These are phyloP conservation scores for Geopemphigus sp. DNA, from an alignment of 1,140 invertebrate genomes.

Conservation along the genomic window DNA sequence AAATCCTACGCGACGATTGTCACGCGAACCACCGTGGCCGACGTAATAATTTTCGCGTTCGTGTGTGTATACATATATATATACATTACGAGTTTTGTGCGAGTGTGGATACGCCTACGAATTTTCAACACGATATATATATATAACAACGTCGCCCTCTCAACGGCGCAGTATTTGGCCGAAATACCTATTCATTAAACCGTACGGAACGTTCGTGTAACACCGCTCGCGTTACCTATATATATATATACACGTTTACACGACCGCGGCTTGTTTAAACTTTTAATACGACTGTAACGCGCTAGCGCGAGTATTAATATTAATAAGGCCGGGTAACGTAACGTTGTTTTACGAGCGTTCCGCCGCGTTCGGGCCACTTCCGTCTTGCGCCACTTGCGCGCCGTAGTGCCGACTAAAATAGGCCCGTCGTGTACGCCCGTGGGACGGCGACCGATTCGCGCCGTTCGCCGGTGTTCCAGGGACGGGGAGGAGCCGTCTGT, in stretches of 20 bases:
- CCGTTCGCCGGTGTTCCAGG: no score
- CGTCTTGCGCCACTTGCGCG: slow-evolving; percentile 11
- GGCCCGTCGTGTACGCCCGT: no score
- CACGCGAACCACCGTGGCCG: no score
- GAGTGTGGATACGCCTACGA: background rate
- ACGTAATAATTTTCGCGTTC: no score
- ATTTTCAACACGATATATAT: background rate
- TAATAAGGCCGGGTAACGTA: slow-evolving; percentile 23
- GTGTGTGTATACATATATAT: no score
- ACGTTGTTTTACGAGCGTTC: slow-evolving; percentile 26
- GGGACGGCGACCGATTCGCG: no score
- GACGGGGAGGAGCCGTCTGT: background rate
- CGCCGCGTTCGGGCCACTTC: no score
- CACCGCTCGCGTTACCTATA: background rate
- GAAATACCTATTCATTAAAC: background rate
- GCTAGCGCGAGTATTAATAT: slow-evolving; percentile 24
- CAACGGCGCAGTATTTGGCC: background rate
- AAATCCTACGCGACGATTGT: no score
- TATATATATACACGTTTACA: background rate
- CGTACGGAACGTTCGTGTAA: background rate
- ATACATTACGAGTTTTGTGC: no score
- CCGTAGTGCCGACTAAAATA: no score
- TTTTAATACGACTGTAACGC: background rate
- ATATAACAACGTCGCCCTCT: no score
- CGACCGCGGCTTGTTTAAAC: slow-evolving; percentile 7